A percentile compares a stretch with the other conserved stretches of the same genome.
phyloP scores from a whole-genome alignment of 2,888 invertebrate species.

The Marronus borbonicus region DNA sequence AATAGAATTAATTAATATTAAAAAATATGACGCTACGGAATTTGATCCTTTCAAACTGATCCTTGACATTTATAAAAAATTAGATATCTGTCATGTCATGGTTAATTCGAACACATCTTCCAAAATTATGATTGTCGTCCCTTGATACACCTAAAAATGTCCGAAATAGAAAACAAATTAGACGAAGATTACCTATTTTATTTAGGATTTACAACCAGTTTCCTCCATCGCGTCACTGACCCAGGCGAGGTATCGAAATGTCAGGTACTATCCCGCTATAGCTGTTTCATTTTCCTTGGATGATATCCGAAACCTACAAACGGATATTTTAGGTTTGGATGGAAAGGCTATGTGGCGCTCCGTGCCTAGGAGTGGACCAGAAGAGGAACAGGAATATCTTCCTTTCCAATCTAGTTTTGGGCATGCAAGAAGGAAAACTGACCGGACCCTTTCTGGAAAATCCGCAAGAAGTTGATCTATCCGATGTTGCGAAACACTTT shows the following conservation, averaged over 20 bases:
- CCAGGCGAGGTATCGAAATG: slow-evolving; percentile 59
- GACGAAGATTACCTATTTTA: slow-evolving; percentile 71
- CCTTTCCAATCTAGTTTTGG: slow-evolving; percentile 68
- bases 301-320: neutral
- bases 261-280: slow-evolving; percentile 55
- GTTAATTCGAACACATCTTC: neutral
- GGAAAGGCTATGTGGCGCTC: slow-evolving; percentile 67
- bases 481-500: slow-evolving; percentile 65
- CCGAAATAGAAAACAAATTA: slow-evolving; percentile 66
- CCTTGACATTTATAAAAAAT: neutral
- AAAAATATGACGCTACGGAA: too few relatives aligned
- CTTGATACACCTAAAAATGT: slow-evolving; percentile 30
- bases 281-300: neutral
- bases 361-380: slow-evolving; percentile 62
- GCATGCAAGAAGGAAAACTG: slow-evolving; percentile 68
- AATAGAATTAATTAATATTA: too few relatives aligned
- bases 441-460: slow-evolving; percentile 66
- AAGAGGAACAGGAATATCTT: slow-evolving; percentile 71
- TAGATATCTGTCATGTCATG: neutral
- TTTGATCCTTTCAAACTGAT: too few relatives aligned
- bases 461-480: slow-evolving; percentile 66
- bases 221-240: slow-evolving; percentile 60
- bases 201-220: slow-evolving; percentile 66
- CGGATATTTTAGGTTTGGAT: slow-evolving; percentile 63
- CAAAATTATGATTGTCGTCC: slow-evolving; percentile 39